phyloP scores from a whole-genome alignment of 2,888 invertebrate species.

The Lepidochrysops patricia region DNA sequence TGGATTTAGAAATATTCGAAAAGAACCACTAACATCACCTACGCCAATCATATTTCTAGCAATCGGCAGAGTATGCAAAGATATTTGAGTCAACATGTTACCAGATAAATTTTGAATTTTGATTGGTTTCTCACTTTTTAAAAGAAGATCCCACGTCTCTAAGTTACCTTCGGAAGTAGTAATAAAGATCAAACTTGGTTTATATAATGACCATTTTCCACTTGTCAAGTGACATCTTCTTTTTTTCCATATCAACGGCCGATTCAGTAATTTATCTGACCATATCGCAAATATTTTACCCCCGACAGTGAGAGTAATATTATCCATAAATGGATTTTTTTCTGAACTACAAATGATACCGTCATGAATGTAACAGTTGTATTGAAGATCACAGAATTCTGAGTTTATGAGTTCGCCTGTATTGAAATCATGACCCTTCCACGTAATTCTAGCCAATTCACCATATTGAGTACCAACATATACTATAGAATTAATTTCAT shows the following conservation, averaged over 20 bases:
- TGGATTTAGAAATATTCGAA: slow-evolving; percentile 77
- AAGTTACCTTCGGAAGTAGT: slow-evolving; percentile 82
- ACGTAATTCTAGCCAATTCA: slow-evolving; percentile 61
- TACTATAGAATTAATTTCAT: slow-evolving; percentile 41
- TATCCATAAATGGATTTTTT: slow-evolving; percentile 76
- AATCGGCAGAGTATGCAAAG: slow-evolving; percentile 72
- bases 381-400: slow-evolving; percentile 66
- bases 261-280: slow-evolving; percentile 77
- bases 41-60: slow-evolving; percentile 78
- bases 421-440: slow-evolving; percentile 81
- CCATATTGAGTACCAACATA: slow-evolving; percentile 62
- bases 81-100: slow-evolving; percentile 77
- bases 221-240: slow-evolving; percentile 74
- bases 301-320: slow-evolving; percentile 81
- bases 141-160: slow-evolving; percentile 87
- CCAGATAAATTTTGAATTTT: slow-evolving; percentile 80
- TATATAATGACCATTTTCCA: slow-evolving; percentile 83
- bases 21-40: slow-evolving; percentile 79
- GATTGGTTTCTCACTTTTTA: slow-evolving; percentile 79
- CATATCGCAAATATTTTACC: slow-evolving; percentile 84
- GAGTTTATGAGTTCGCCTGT: slow-evolving; percentile 76
- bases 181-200: slow-evolving; percentile 82
- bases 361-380: slow-evolving; percentile 77
- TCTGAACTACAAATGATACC: slow-evolving; percentile 77
- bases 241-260: slow-evolving; percentile 80